Evolutionary conservation across 1,140 invertebrate species (phyloP).

Genomic region (Proctacanthus coquilletti): DNA sequence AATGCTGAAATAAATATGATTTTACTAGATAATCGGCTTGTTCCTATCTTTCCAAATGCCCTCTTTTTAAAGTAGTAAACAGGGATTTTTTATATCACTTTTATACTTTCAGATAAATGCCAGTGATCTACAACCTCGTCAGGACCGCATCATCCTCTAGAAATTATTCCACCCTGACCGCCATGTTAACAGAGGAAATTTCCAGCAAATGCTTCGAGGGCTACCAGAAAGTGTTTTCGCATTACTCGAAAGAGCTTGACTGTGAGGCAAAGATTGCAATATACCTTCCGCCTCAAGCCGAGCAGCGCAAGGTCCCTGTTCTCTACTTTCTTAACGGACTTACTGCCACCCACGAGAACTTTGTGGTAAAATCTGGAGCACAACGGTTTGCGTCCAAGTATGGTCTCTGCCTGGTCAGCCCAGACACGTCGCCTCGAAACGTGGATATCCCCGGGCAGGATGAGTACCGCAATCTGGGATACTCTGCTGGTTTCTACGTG

Average conservation of each 20-base stretch:
- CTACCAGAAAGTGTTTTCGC: constrained; percentile 73
- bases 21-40: neutral
- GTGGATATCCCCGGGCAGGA: constrained; percentile 79
- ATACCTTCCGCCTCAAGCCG: constrained; percentile 65
- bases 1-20: constrained; percentile 18
- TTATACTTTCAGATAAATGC: too few species aligned
- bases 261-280: constrained; percentile 90
- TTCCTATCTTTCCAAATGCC: neutral
- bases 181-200: too few species aligned
- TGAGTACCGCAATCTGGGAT: constrained; percentile 87
- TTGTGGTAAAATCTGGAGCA: constrained; percentile 86
- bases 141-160: too few species aligned
- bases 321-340: constrained; percentile 90
- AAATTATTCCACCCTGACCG: too few species aligned
- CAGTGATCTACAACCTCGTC: too few species aligned
- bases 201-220: too few species aligned
- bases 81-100: too few species aligned
- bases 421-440: constrained; percentile 91
- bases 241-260: constrained; percentile 62
- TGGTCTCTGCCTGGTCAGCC: constrained; percentile 59
- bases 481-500: constrained; percentile 90
- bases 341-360: constrained; percentile 92
- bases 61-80: neutral
- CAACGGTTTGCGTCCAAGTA: constrained; percentile 67
- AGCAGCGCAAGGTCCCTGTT: constrained; percentile 52